Base-by-base conservation (phyloP, 2,797 vertebrate genomes). In the Zenarchopterus dispar region DNA sequence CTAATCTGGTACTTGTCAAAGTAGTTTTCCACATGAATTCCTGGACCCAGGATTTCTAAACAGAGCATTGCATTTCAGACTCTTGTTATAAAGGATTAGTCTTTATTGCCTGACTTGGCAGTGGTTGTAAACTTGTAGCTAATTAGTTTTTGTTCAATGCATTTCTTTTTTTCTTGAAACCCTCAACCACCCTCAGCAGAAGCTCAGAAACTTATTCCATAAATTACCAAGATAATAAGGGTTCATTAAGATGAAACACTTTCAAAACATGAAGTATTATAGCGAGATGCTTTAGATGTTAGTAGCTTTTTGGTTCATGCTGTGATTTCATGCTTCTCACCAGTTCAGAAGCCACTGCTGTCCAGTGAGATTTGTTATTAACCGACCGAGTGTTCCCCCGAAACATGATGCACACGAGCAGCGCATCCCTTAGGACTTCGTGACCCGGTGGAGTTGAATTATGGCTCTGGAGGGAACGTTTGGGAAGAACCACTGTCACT, bases 401-500 rank as follows among this genome's bases (percentile, higher is more conserved):
- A 61, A 55, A 62, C 41, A 47, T n/a, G 10, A 44, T 42, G 41
- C 65, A 75, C 78, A 83, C 73, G 53, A 71, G 67, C 64, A 47
- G 48, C 58, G 18, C 44, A 26, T 31, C 72, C 72, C 21, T 23
- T 10, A 28, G 67, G 51, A 69, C 58, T 62, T 52, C 39, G 49
- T 67, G 59, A 73, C 44, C 58, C 52, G 67, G 50, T 44, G n/a
- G 19, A 39, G 62, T 61, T 72, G 56, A 80, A 56, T 69, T 77
- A 69, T 60, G 36, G 56, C 59, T 67, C 76, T 52, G 54, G 43
- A 68, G 67, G 60, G 69, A 50, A 73, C 47, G 46, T 75, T 77
- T 69, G 62, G 60, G 50, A 48, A 66, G 54, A 48, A 62, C 67
- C 67, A 73, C 67, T 52, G 70, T 73, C 67, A 63, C 60, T 79